Percentiles rank a stretch among this genome's conserved stretches.
Conservation (phyloP, 2,113 vertebrate species). For the Thalassoma bifasciatum region DNA sequence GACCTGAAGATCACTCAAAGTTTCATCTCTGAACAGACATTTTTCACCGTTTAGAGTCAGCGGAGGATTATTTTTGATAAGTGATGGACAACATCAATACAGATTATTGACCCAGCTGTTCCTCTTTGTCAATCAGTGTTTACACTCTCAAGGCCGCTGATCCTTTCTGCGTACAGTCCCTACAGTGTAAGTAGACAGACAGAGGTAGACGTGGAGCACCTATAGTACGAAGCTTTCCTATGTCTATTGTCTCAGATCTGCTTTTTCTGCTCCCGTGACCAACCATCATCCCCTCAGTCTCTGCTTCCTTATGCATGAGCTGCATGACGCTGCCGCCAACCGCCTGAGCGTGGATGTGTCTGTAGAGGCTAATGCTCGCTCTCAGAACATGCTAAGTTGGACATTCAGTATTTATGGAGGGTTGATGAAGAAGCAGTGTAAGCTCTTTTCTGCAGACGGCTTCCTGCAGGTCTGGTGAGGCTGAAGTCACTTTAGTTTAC, state of each 20-base stretch:
- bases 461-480: constrained; percentile 12
- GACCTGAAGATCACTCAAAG: neutral
- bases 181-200: neutral
- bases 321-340: constrained; percentile 29
- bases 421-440: constrained; percentile 56
- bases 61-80: constrained; percentile 15
- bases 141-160: constrained; percentile 36
- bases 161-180: neutral
- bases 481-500: constrained; percentile 1
- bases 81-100: constrained; percentile 34
- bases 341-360: constrained; percentile 35
- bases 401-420: constrained; percentile 65
- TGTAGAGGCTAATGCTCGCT: constrained; percentile 49
- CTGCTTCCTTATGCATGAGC: constrained; percentile 62
- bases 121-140: constrained; percentile 25
- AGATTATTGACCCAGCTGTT: constrained; percentile 40
- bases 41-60: constrained; percentile 25
- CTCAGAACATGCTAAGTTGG: constrained; percentile 38
- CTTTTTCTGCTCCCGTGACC: constrained; percentile 14
- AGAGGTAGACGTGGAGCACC: neutral
- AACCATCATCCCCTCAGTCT: constrained; percentile 17
- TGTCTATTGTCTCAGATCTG: neutral
- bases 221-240: neutral
- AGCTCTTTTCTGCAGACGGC: constrained; percentile 30
- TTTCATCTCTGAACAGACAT: constrained; percentile 15